Evolutionary conservation across 1,140 invertebrate genomes (phyloP), one percentile per base, ranked within the genome.

Genomic region (Triops cancriformis): DNA sequence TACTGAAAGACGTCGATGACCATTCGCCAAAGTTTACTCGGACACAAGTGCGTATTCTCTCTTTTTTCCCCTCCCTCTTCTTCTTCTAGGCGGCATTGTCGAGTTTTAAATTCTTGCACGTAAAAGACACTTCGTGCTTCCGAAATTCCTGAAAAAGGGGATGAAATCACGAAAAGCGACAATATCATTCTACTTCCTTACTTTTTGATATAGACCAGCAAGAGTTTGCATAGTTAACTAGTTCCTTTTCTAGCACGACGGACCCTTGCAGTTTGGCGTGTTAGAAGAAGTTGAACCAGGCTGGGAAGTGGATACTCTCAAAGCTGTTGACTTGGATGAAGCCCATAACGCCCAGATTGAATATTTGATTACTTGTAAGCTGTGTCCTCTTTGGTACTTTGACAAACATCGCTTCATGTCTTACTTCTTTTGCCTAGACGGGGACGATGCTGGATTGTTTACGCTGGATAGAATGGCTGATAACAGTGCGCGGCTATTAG

Each of bases 1-100:
- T 87, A 18, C 87, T 94, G 0, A 86, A 88, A 2, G 93, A 94
- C 80, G 88, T 93, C 12, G 92, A 95, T 80, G 93, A 95, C 82
- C 91, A 94, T 80, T 88, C 90, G 75, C 93, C 93, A 0, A 86
- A 89, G 74, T 94, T 94, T 79, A 87, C 87, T 9, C 86, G 92
- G 80, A 89, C 87, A 73, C 82, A 90, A 76, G 92, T 93, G 81
- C 90, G 87, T 83, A 75, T 41, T 31, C 64, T 76, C 10, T n/a
- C n/a, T n/a, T n/a, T n/a, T n/a, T n/a, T n/a, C n/a, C n/a, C n/a
- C n/a, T n/a, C n/a, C n/a, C n/a, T n/a, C n/a, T n/a, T n/a, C n/a
- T n/a, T n/a, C n/a, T n/a, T n/a, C n/a, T n/a, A n/a, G n/a, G n/a
- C n/a, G n/a, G n/a, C n/a, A n/a, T n/a, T n/a, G n/a, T n/a, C n/a